phyloP scores from a whole-genome alignment of 2,797 vertebrate genomes.

The Pseudomugil gertrudae region DNA sequence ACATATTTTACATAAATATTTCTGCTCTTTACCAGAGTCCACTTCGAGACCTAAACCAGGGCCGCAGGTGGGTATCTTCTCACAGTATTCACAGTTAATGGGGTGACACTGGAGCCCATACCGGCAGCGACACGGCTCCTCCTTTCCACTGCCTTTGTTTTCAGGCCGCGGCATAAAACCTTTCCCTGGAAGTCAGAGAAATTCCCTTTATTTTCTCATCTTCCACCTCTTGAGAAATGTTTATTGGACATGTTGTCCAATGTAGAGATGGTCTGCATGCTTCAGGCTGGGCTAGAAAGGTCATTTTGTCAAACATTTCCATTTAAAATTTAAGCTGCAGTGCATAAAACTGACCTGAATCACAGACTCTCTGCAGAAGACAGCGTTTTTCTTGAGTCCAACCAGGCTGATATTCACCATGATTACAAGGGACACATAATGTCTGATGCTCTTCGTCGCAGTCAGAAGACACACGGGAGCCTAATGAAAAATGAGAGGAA shows the following conservation, averaged over 20 bases:
- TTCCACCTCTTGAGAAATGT: neutral
- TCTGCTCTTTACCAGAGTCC: constrained; percentile 55
- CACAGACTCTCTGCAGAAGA: constrained; percentile 88
- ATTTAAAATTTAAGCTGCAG: neutral
- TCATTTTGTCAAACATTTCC: too few relatives aligned
- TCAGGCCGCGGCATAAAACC: constrained; percentile 83
- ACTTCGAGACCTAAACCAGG: constrained; percentile 81
- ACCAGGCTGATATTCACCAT: constrained; percentile 87
- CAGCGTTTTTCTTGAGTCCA: constrained; percentile 87
- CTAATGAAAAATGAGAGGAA: constrained; percentile 69
- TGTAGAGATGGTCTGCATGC: neutral
- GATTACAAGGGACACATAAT: constrained; percentile 80
- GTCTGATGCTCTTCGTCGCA: constrained; percentile 82
- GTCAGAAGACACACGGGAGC: constrained; percentile 79
- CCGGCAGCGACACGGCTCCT: constrained; percentile 86
- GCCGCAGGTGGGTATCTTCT: constrained; percentile 82
- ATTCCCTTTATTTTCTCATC: neutral
- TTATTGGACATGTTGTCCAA: neutral
- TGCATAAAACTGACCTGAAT: constrained; percentile 82
- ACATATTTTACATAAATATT: neutral
- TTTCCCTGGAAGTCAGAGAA: constrained; percentile 78
- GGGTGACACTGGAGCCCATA: constrained; percentile 85
- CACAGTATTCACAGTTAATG: constrained; percentile 90
- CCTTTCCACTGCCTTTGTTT: constrained; percentile 78
- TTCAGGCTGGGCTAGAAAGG: neutral